Base-by-base conservation (phyloP, 2,113 vertebrate genomes). In the Uria lomvia region DNA sequence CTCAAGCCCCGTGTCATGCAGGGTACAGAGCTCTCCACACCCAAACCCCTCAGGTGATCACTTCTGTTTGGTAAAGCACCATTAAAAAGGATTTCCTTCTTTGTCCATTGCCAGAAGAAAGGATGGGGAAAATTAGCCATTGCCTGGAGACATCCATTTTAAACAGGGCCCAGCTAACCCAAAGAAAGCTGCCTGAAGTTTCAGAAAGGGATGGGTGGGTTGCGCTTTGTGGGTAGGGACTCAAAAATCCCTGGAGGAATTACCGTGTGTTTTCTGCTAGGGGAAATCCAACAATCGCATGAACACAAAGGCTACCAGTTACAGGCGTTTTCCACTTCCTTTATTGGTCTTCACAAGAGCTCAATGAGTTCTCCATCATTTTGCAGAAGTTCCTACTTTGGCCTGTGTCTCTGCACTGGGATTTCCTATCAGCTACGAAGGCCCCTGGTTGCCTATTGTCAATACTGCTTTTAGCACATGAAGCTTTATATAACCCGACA, bases 121-220 rank as follows among this genome's bases (percentile, higher is more conserved):
- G 7, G 26, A 81, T 18, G 62, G 73, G 94, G 93, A 96, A 94
- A 91, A 87, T 3, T 56, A 47, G 23, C 42, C 21, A n/a, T 40
- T 84, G 81, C 70, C 40, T 75, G 83, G 52, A 95, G 34, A n/a
- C 14, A 2, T 78, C 68, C 60, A 30, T 89, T 94, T 86, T 59
- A 84, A 92, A 74, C 22, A 63, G 18, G 20, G 7, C 15, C 56
- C 56, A 77, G 66, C n/a, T 66, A 79, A 88, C 27, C 62, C 53
- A 91, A 80, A 85, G 92, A 81, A 96, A 94, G 77, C 50, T 76
- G 45, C n/a, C 8, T 82, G 74, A 91, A 87, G 92, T 79, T 91
- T 85, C 81, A 94, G 77, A 97, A 95, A 88, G 70, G 71, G 58
- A 58, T 90, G 94, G 84, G 84, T 95, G 92, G 92, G 83, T 90